phyloP scores from a whole-genome alignment of 1,140 invertebrate species.

The Lepidotrigona ventralis region DNA sequence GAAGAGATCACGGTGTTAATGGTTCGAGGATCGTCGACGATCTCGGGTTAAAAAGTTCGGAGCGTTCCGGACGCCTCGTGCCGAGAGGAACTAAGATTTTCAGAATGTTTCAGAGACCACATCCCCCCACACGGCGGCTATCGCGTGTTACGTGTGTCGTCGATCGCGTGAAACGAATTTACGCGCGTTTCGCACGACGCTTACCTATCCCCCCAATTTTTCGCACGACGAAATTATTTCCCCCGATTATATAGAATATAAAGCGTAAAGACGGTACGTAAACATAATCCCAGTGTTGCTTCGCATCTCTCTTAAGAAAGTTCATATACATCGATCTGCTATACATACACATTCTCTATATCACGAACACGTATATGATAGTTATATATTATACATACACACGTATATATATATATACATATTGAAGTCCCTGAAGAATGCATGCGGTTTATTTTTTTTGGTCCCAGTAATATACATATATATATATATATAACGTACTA shows the following conservation, averaged over 20 bases:
- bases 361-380: constrained; percentile 55
- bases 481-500: constrained; percentile 31
- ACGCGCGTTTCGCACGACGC: constrained; percentile 19
- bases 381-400: constrained; percentile 36
- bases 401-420: constrained; percentile 42
- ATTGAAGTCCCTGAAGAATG: constrained; percentile 55
- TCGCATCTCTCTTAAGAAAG: constrained; percentile 68
- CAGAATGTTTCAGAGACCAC: constrained; percentile 66
- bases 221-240: constrained; percentile 35
- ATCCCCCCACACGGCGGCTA: constrained; percentile 14
- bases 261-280: constrained; percentile 74
- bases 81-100: constrained; percentile 56
- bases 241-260: constrained; percentile 41
- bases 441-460: constrained; percentile 73
- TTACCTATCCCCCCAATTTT: not conserved
- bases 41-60: not conserved
- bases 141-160: not conserved
- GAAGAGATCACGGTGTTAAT: not conserved
- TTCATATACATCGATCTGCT: not conserved
- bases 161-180: constrained; percentile 50
- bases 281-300: constrained; percentile 75
- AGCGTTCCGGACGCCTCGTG: not conserved
- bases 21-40: not conserved
- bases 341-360: constrained; percentile 48
- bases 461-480: constrained; percentile 61